Conservation (phyloP, 2,113 vertebrate species). For the Thymallus thymallus region DNA sequence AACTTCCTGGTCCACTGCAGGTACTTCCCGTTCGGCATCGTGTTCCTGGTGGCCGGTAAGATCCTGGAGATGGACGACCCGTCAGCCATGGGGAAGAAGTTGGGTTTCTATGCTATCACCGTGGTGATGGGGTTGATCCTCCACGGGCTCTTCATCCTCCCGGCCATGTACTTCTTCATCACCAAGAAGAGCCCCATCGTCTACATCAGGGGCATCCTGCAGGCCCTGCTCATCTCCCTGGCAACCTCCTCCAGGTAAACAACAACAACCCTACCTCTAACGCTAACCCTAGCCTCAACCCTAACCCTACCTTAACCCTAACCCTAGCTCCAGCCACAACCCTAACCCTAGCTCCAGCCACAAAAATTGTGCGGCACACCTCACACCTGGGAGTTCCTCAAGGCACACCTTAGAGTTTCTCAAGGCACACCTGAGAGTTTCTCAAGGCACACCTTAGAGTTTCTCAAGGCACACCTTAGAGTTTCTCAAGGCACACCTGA, state of each 20-base stretch:
- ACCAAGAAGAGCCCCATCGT: constrained; percentile 97
- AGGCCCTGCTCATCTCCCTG: constrained; percentile 94
- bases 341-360: no score
- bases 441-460: no score
- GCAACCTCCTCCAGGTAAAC: constrained; percentile 95
- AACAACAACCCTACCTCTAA: no score
- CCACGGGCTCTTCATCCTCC: constrained; percentile 92
- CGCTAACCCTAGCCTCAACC: no score
- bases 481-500: no score
- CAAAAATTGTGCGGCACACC: no score
- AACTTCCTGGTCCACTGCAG: constrained; percentile 54
- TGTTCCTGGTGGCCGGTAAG: constrained; percentile 97
- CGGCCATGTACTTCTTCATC: constrained; percentile 93
- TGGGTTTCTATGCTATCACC: constrained; percentile 93
- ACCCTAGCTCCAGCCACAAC: no score
- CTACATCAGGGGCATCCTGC: constrained; percentile 95
- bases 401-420: no score
- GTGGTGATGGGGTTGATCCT: constrained; percentile 92
- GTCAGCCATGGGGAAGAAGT: constrained; percentile 89
- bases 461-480: no score
- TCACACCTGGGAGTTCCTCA: no score
- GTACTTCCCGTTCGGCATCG: constrained; percentile 98
- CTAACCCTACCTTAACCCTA: no score
- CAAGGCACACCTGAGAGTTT: no score
- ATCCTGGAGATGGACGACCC: constrained; percentile 98